A percentile compares a stretch with the other conserved stretches of the same genome.
phyloP scores from a whole-genome alignment of 1,140 invertebrate genomes.

The Chironomus tepperi region DNA sequence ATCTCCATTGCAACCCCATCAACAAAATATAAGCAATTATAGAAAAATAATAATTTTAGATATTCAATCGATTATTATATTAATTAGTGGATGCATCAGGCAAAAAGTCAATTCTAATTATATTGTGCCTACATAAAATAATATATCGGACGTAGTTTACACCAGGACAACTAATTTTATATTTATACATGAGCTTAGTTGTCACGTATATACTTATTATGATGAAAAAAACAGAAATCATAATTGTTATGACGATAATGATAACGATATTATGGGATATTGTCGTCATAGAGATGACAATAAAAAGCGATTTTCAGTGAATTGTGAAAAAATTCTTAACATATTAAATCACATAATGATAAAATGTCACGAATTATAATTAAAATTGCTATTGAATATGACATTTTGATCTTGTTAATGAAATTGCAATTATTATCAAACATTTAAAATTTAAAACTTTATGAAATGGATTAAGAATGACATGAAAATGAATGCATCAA shows the following conservation, averaged over 20 bases:
- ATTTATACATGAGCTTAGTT: slow-evolving; percentile 4
- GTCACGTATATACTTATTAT: too few relatives aligned
- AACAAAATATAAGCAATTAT: too few relatives aligned
- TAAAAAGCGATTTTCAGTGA: not conserved
- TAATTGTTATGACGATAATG: slow-evolving; percentile 1
- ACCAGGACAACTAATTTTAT: not conserved
- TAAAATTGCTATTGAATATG: not conserved
- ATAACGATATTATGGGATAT: too few relatives aligned
- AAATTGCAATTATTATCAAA: not conserved
- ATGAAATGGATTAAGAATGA: not conserved
- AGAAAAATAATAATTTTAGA: too few relatives aligned
- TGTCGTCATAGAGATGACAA: not conserved
- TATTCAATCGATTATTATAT: too few relatives aligned
- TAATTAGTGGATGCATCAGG: too few relatives aligned
- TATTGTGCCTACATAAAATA: not conserved
- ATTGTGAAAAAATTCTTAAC: not conserved
- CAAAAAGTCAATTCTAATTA: too few relatives aligned
- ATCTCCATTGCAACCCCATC: too few relatives aligned
- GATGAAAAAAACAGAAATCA: not conserved
- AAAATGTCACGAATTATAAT: not conserved
- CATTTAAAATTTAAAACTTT: not conserved
- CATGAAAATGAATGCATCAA: not conserved
- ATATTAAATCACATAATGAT: not conserved
- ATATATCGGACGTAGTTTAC: not conserved
- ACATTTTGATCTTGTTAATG: not conserved